phyloP scores from a whole-genome alignment of 2,888 invertebrate genomes.

The Idaea biselata region DNA sequence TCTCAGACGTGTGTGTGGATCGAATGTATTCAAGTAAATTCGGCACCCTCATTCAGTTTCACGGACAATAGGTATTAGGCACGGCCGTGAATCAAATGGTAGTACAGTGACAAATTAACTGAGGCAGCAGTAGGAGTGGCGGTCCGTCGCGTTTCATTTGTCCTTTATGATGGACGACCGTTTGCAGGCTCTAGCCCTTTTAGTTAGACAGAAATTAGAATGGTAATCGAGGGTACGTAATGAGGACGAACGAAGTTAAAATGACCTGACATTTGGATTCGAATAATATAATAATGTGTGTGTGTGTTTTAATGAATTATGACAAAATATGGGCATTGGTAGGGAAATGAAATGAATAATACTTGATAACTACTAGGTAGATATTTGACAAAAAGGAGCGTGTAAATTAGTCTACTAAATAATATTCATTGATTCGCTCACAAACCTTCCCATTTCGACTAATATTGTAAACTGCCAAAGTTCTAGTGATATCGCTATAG shows the following conservation, averaged over 20 bases:
- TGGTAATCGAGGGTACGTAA: constrained; percentile 15
- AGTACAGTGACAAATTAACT: constrained; percentile 21
- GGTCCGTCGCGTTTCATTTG: constrained; percentile 16
- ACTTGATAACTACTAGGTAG: no score
- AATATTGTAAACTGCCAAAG: no score
- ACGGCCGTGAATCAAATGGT: constrained; percentile 4
- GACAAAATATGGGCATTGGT: neutral
- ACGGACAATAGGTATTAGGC: neutral
- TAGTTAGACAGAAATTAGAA: constrained; percentile 19
- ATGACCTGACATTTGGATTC: neutral
- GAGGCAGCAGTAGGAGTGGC: constrained; percentile 4
- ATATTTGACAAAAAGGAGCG: no score
- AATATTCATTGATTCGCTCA: no score
- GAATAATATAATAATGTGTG: neutral
- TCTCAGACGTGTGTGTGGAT: neutral
- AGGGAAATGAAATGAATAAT: neutral
- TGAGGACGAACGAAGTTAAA: constrained; percentile 6
- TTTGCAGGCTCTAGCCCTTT: constrained; percentile 13
- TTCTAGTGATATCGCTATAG: no score
- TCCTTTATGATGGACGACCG: constrained; percentile 20
- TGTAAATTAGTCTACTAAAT: no score
- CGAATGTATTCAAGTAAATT: neutral
- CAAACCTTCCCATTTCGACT: no score
- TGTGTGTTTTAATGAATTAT: neutral
- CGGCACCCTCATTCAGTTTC: neutral